Conservation (phyloP, 2,113 vertebrate genomes). For the Penelope pileata region DNA sequence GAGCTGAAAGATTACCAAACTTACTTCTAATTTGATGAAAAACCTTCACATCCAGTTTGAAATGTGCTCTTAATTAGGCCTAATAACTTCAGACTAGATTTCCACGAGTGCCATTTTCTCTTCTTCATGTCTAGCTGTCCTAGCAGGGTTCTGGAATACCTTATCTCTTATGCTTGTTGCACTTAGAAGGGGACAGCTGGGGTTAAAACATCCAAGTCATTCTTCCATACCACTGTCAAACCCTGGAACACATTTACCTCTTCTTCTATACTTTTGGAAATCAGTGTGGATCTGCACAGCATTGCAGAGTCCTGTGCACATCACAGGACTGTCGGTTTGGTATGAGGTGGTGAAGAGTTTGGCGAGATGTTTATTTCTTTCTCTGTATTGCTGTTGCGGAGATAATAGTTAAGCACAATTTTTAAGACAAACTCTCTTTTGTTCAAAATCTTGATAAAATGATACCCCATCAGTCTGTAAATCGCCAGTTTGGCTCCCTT, state of each 20-base stretch:
- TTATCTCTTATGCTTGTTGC: background rate
- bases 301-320: background rate
- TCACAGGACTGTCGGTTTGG: background rate
- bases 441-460: background rate
- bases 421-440: background rate
- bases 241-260: background rate
- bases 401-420: background rate
- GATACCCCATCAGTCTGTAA: background rate
- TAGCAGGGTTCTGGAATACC: background rate
- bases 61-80: background rate
- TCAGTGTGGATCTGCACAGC: background rate
- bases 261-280: background rate
- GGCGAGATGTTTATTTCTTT: accelerated
- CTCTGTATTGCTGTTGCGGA: background rate
- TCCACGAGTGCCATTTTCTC: background rate
- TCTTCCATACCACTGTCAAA: background rate
- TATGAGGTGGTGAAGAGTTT: background rate
- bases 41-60: background rate
- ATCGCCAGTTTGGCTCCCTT: background rate
- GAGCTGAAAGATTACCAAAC: background rate
- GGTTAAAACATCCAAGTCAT: background rate
- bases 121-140: background rate
- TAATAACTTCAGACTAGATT: background rate
- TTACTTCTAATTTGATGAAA: background rate
- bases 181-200: background rate